A percentile compares a stretch with the other conserved stretches of the same genome.
Conservation (phyloP, 2,797 vertebrate genomes). For the Triplophysa yarkandensis region DNA sequence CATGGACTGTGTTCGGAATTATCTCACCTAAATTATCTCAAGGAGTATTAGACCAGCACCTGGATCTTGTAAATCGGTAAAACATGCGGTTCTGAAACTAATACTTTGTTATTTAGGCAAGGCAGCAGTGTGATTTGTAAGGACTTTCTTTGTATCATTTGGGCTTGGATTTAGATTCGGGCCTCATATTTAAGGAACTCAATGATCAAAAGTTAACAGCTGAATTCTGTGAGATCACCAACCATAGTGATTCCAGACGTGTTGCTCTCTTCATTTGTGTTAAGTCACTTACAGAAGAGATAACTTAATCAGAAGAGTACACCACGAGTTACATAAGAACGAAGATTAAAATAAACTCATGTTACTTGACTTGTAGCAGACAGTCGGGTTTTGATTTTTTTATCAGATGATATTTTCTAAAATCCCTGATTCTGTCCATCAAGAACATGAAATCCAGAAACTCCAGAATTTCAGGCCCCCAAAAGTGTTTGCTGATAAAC, state of each 20-base stretch:
- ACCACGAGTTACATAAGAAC: conserved; percentile 18
- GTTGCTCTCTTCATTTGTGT: conserved; percentile 45
- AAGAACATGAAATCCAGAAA: too few species aligned
- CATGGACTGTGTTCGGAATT: neutral
- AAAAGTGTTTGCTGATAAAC: too few species aligned
- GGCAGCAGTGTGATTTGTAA: neutral
- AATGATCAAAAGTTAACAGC: neutral
- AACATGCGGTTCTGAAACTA: neutral
- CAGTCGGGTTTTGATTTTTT: too few species aligned
- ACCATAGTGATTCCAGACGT: conserved; percentile 55
- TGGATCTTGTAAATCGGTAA: neutral
- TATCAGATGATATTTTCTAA: too few species aligned
- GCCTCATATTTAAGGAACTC: conserved; percentile 9
- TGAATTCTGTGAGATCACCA: neutral
- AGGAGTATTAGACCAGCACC: neutral
- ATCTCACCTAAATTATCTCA: conserved; percentile 7
- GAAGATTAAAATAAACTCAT: conserved; percentile 8
- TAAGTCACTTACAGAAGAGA: conserved; percentile 48
- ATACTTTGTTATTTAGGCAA: neutral
- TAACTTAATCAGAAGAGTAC: conserved; percentile 62
- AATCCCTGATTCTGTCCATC: too few species aligned
- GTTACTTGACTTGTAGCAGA: too few species aligned
- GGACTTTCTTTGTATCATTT: too few species aligned
- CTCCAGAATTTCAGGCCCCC: too few species aligned
- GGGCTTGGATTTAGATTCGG: conserved; percentile 18